phyloP scores from a whole-genome alignment of 2,888 invertebrate species.

The Scaptomyza caliginosa region DNA sequence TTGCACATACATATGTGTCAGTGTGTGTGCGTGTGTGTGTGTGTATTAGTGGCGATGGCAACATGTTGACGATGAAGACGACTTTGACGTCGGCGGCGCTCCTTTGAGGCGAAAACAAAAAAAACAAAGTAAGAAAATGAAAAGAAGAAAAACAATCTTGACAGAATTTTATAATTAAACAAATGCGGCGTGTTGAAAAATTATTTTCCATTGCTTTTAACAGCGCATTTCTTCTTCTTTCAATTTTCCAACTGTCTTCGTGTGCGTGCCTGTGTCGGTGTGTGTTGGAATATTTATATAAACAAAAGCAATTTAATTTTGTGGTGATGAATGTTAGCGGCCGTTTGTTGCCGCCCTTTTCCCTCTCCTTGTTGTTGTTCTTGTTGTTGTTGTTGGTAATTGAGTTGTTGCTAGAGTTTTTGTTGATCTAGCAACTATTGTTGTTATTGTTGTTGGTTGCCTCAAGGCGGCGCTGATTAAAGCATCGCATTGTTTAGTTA shows the following conservation, averaged over 20 bases:
- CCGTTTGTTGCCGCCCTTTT: slow-evolving; percentile 53
- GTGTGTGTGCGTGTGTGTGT: slow-evolving; percentile 2
- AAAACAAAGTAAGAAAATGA: neutral
- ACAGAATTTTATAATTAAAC: slow-evolving; percentile 79
- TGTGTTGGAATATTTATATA: slow-evolving; percentile 62
- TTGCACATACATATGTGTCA: slow-evolving; percentile 45
- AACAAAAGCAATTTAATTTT: slow-evolving; percentile 75
- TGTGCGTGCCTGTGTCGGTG: slow-evolving; percentile 15
- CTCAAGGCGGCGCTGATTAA: slow-evolving; percentile 70
- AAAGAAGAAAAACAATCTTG: slow-evolving; percentile 58
- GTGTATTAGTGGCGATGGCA: slow-evolving; percentile 49
- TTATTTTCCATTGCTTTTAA: slow-evolving; percentile 72
- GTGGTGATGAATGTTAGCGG: slow-evolving; percentile 74
- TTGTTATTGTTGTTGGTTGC: slow-evolving; percentile 24
- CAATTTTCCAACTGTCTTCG: slow-evolving; percentile 65
- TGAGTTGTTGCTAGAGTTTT: slow-evolving; percentile 68
- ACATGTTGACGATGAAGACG: slow-evolving; percentile 60
- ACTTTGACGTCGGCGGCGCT: slow-evolving; percentile 68
- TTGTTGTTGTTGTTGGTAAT: slow-evolving; percentile 65
- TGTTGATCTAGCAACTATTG: slow-evolving; percentile 49
- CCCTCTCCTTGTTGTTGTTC: slow-evolving; percentile 1
- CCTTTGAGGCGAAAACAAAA: slow-evolving; percentile 57
- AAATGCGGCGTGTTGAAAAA: slow-evolving; percentile 73
- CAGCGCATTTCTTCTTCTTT: slow-evolving; percentile 74
- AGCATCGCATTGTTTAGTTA: slow-evolving; percentile 68